Conservation (phyloP, 2,797 vertebrate species). For the Enteromius mattozi region DNA sequence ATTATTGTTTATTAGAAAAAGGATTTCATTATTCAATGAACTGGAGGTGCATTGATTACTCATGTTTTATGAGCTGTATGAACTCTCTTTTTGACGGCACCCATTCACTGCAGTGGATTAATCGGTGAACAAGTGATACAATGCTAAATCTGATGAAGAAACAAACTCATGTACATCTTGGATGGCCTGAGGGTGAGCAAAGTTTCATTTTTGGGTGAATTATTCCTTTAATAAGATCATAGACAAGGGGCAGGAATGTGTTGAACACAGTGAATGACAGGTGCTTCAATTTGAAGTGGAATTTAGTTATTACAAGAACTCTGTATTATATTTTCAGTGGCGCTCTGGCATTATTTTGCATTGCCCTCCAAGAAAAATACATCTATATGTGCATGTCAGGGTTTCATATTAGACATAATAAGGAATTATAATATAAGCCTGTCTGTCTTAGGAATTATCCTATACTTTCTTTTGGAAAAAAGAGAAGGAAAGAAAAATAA, state of each 20-base stretch:
- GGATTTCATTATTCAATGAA: not conserved
- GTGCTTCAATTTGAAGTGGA: not conserved
- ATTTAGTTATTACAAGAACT: not conserved
- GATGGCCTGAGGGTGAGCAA: not conserved
- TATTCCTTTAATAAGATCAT: not conserved
- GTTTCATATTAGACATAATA: conserved; percentile 3
- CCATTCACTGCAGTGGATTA: not conserved
- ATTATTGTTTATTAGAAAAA: not conserved
- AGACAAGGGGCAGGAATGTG: not conserved
- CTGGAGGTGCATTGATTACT: not conserved
- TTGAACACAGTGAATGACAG: not conserved
- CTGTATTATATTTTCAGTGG: not conserved
- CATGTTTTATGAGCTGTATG: not conserved
- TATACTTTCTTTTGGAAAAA: not conserved
- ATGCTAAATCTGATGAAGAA: not conserved
- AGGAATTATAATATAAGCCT: conserved; percentile 16
- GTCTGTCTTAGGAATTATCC: conserved; percentile 20
- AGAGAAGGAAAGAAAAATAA: not conserved
- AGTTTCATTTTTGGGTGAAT: not conserved
- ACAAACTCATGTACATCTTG: not conserved
- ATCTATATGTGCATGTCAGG: not conserved
- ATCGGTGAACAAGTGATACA: not conserved
- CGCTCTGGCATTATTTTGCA: not conserved
- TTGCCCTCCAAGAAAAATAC: conserved; percentile 30
- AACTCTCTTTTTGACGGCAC: not conserved